Evolutionary conservation across 2,797 vertebrate species (phyloP).

Genomic region (Garrulus glandarius): DNA sequence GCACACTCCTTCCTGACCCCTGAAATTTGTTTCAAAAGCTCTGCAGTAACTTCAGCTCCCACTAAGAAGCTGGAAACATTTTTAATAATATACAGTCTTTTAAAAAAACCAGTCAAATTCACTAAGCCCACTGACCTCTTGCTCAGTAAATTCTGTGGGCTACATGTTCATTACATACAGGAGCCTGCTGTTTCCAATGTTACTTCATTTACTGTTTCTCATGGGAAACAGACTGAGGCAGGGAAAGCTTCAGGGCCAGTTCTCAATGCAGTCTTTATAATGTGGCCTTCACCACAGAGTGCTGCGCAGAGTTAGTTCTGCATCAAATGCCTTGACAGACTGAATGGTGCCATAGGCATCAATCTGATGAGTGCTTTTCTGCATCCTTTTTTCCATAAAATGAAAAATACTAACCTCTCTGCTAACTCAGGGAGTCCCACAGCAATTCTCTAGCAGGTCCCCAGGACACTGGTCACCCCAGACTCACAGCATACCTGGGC

Average conservation of each 20-base stretch:
- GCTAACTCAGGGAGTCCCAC: not conserved
- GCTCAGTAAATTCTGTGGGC: not conserved
- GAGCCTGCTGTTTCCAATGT: rapidly evolving
- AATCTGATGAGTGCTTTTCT: not conserved
- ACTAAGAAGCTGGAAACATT: not conserved
- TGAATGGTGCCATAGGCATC: not conserved
- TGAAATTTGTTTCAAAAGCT: not conserved
- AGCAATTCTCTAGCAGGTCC: not conserved
- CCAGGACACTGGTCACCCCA: not conserved
- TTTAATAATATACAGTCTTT: not conserved
- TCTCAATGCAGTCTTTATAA: not conserved
- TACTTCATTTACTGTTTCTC: not conserved
- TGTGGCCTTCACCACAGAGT: not conserved
- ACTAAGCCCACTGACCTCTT: not conserved
- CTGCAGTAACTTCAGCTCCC: not conserved
- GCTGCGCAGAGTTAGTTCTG: not conserved
- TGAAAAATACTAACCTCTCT: not conserved
- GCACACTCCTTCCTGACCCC: not conserved
- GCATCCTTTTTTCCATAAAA: not conserved
- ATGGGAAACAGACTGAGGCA: not conserved
- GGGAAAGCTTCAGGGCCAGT: not conserved
- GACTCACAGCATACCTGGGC: not conserved
- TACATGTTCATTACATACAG: not conserved
- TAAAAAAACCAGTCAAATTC: not conserved
- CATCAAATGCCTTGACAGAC: not conserved